Evolutionary conservation across 2,888 invertebrate genomes (phyloP).

Genomic region (Rhaphigaster nebulosa): DNA sequence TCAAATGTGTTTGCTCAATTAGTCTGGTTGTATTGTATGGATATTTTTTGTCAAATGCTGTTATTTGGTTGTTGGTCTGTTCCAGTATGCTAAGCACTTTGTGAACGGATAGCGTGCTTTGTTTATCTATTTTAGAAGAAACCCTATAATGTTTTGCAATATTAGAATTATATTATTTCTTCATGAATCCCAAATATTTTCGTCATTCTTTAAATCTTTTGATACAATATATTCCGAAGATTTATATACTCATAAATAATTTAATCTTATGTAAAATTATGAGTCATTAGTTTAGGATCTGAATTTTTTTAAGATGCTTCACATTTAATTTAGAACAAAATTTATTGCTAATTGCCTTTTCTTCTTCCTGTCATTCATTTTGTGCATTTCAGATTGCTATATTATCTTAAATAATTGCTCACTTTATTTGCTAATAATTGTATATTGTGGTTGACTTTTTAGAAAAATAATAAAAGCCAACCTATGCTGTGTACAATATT

Average conservation of each 20-base stretch:
- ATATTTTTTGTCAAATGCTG: not conserved
- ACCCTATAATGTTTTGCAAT: not conserved
- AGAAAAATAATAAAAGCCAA: not conserved
- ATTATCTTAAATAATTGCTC: not conserved
- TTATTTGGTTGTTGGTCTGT: not conserved
- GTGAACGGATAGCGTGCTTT: not conserved
- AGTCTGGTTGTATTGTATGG: not conserved
- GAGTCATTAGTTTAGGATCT: not conserved
- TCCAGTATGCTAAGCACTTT: not conserved
- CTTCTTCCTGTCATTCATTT: not conserved
- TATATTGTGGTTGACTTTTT: not conserved
- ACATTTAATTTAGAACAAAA: not conserved
- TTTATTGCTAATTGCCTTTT: not conserved
- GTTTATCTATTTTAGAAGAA: not conserved
- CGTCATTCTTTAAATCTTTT: not conserved
- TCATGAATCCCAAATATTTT: not conserved
- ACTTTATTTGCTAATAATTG: not conserved
- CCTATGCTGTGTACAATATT: not conserved
- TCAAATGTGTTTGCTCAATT: conserved; percentile 8
- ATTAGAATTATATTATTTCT: not conserved
- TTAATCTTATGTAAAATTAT: not conserved
- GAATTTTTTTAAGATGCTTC: not conserved
- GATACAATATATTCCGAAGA: not conserved
- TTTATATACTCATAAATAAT: not conserved
- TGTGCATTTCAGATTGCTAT: not conserved